Percentiles rank a stretch among this genome's conserved stretches.
Conservation (phyloP, 2,797 vertebrate species). For the Clarias platycephalus region DNA sequence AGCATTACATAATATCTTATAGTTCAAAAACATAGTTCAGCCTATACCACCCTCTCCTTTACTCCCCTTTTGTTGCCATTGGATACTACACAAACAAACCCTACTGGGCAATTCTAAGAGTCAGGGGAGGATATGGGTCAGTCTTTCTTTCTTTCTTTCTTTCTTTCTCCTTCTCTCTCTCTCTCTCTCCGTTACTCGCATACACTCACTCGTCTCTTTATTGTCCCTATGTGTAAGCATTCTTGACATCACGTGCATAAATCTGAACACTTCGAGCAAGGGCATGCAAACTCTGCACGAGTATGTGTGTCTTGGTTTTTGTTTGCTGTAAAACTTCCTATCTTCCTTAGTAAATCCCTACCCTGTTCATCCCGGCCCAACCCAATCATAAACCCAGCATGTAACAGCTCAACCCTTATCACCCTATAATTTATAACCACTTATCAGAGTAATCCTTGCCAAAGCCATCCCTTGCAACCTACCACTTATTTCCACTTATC, state of each 20-base stretch:
- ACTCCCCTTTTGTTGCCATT: slow-evolving; percentile 68
- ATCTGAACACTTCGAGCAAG: slow-evolving; percentile 16
- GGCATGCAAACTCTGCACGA: slow-evolving; percentile 23
- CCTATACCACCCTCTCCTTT: slow-evolving; percentile 70
- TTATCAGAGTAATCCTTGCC: too few relatives aligned
- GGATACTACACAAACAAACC: slow-evolving; percentile 81
- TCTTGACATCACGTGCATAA: slow-evolving; percentile 45
- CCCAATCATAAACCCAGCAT: background rate
- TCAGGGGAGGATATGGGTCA: slow-evolving; percentile 74
- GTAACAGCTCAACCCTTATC: background rate
- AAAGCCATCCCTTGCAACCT: background rate
- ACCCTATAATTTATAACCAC: background rate
- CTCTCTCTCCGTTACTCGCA: background rate
- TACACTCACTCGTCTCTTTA: slow-evolving; percentile 23
- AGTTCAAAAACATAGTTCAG: slow-evolving; percentile 52
- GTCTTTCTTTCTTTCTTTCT: slow-evolving; percentile 17
- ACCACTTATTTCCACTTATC: background rate
- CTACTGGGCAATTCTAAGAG: slow-evolving; percentile 77
- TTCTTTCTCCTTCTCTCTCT: background rate
- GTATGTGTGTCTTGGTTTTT: slow-evolving; percentile 15
- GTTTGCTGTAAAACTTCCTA: slow-evolving; percentile 39
- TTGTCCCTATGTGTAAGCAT: slow-evolving; percentile 42
- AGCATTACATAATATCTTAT: slow-evolving; percentile 55
- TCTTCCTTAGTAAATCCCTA: background rate
- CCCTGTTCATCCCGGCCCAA: background rate